Evolutionary conservation across 2,888 invertebrate genomes (phyloP).

Genomic region (Steinernema hermaphroditum): DNA sequence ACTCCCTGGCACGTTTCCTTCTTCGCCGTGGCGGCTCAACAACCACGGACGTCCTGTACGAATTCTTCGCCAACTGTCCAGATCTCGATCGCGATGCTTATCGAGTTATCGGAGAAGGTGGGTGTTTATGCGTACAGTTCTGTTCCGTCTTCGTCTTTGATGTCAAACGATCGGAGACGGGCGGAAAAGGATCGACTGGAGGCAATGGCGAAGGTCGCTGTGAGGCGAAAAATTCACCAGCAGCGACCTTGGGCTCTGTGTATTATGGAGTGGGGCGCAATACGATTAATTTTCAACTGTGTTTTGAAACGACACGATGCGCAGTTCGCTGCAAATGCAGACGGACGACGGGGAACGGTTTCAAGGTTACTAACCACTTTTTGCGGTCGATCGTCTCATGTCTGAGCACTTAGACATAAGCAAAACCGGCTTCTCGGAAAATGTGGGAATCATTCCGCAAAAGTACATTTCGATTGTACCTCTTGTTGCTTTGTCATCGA

Average conservation of each 20-base stretch:
- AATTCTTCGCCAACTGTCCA: constrained; percentile 52
- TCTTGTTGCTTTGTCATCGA: no score
- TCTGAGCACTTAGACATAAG: no score
- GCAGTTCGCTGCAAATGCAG: not conserved
- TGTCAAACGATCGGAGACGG: not conserved
- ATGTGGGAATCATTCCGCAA: no score
- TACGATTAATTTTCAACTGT: not conserved
- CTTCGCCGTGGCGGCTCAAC: constrained; percentile 65
- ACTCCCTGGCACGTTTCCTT: constrained; percentile 54
- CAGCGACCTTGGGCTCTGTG: not conserved
- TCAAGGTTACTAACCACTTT: not conserved
- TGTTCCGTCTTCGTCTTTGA: not conserved
- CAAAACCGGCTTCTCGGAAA: no score
- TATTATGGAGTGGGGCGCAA: constrained; percentile 20
- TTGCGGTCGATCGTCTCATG: no score
- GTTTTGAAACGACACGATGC: constrained; percentile 6
- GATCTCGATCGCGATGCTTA: constrained; percentile 31
- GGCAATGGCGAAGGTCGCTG: constrained; percentile 1
- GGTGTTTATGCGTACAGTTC: not conserved
- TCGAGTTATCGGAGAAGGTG: constrained; percentile 57
- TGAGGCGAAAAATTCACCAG: not conserved
- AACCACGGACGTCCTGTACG: constrained; percentile 62
- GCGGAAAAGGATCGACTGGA: no score
- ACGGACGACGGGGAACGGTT: not conserved
- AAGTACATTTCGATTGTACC: no score